Conservation (phyloP, 64 coral and sea anemone genomes). For the Montipora capricornis region DNA sequence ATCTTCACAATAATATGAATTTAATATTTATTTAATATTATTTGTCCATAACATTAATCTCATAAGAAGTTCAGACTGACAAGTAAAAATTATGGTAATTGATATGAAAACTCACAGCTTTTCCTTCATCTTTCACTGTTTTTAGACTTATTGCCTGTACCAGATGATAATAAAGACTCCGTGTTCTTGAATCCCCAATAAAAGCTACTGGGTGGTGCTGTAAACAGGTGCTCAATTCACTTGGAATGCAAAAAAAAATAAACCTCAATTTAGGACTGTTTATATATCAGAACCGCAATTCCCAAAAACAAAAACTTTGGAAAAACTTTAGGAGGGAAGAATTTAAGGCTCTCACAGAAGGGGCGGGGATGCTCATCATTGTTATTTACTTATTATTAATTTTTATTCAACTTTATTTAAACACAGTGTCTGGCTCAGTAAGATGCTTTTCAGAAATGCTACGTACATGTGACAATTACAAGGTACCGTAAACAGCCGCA, state of each 20-base stretch:
- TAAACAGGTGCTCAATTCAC: conserved; percentile 88
- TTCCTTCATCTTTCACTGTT: neutral
- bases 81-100: neutral
- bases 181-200: conserved; percentile 87
- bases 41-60: too few relatives aligned
- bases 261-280: neutral
- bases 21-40: too few relatives aligned
- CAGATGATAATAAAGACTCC: conserved; percentile 82
- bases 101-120: neutral
- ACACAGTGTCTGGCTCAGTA: too few relatives aligned
- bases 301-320: too few relatives aligned
- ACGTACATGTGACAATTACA: too few relatives aligned
- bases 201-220: conserved; percentile 89
- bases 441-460: too few relatives aligned
- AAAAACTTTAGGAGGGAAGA: neutral
- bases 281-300: neutral
- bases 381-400: too few relatives aligned
- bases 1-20: too few relatives aligned
- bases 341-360: too few relatives aligned
- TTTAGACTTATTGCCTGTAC: conserved; percentile 59
- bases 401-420: too few relatives aligned
- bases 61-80: neutral
- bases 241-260: conserved; percentile 18
- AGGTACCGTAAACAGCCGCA: too few relatives aligned
- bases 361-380: too few relatives aligned